These are phyloP conservation scores for Hypercompe scribonia DNA, from an alignment of 2,888 invertebrate species.

Conservation along the genomic window DNA sequence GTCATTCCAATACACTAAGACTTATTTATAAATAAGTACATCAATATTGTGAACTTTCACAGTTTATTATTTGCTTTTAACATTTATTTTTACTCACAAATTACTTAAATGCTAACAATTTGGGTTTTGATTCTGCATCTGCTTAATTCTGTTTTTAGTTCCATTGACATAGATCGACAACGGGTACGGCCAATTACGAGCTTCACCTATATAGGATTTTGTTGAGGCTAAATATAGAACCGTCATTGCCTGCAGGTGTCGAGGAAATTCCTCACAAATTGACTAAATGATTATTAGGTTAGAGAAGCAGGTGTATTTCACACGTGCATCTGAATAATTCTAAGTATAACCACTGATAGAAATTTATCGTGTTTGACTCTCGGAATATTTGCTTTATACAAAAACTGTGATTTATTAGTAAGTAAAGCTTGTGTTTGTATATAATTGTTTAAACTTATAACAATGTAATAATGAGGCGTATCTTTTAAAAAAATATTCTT, in stretches of 20 bases:
- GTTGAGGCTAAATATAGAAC: slow-evolving; percentile 22
- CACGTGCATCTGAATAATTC: slow-evolving; percentile 9
- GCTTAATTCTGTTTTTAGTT: slow-evolving; percentile 33
- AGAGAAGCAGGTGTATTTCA: slow-evolving; percentile 7
- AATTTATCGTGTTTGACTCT: not conserved
- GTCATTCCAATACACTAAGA: not conserved
- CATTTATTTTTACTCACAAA: not conserved
- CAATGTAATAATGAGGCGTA: not conserved
- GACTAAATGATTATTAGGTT: slow-evolving; percentile 20
- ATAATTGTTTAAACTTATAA: not conserved
- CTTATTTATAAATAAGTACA: not conserved
- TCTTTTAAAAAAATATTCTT: not conserved
- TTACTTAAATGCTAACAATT: not conserved
- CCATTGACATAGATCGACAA: slow-evolving; percentile 50
- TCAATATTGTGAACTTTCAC: not conserved
- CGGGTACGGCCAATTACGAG: slow-evolving; percentile 44
- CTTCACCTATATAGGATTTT: slow-evolving; percentile 24
- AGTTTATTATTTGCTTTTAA: not conserved
- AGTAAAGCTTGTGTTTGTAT: not conserved
- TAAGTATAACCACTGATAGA: slow-evolving; percentile 4
- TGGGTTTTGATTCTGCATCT: slow-evolving; percentile 5
- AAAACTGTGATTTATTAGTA: not conserved
- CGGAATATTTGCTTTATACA: not conserved
- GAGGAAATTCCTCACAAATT: slow-evolving; percentile 17
- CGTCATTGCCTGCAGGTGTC: slow-evolving; percentile 21